phyloP scores from a whole-genome alignment of 2,888 invertebrate genomes.

The Cybosia mesomella region DNA sequence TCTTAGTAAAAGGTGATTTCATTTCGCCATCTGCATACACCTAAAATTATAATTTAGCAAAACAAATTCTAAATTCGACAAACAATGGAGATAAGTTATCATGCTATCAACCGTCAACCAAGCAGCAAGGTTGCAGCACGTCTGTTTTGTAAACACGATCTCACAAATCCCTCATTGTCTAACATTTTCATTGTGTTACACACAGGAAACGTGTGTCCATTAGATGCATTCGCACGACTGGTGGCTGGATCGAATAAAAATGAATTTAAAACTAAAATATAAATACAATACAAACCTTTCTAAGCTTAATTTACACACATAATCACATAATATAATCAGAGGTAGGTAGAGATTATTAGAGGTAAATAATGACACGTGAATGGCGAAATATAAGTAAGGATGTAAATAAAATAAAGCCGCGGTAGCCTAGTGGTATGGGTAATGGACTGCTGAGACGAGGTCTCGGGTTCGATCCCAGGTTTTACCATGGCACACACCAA shows the following conservation, averaged over 20 bases:
- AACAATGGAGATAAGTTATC: conserved; percentile 50
- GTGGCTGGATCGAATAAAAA: conserved; percentile 24
- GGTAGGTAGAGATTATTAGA: not conserved
- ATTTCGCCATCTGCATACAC: not conserved
- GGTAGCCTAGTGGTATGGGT: no score
- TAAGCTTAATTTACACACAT: conserved; percentile 25
- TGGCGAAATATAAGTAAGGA: no score
- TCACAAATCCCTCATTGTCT: conserved; percentile 63
- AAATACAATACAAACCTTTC: conserved; percentile 54
- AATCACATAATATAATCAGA: not conserved
- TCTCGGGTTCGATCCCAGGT: no score
- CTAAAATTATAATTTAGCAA: not conserved
- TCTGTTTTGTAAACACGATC: conserved; percentile 68
- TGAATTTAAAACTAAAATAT: conserved; percentile 25
- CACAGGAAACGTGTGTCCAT: conserved; percentile 63
- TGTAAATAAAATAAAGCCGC: no score
- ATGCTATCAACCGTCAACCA: conserved; percentile 41
- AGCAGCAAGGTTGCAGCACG: conserved; percentile 62
- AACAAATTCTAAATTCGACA: conserved; percentile 17
- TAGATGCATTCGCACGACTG: conserved; percentile 43
- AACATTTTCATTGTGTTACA: conserved; percentile 63
- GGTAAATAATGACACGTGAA: not conserved
- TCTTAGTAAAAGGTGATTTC: not conserved
- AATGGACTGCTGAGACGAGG: no score
- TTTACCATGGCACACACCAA: no score